Evolutionary conservation across 2,113 vertebrate species (phyloP), one percentile per base, ranked within the genome.

Genomic region (Promerops cafer): DNA sequence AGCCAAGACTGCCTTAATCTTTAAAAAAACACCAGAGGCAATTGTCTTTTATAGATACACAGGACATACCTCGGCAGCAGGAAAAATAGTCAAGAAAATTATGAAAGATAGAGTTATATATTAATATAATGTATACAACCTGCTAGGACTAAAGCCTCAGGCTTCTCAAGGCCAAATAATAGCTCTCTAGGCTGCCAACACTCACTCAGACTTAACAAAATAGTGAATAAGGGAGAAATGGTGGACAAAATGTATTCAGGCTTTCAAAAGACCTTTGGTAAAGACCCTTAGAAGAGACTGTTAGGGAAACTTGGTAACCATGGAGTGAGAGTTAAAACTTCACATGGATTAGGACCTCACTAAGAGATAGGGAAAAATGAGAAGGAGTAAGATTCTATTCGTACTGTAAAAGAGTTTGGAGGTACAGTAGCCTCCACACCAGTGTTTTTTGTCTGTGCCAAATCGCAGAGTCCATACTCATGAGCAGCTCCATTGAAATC

Each of bases 201-300:
- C 54, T 88, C 80, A 88, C 80, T 95, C 53, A 90, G 54, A 76
- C 42, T 79, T 84, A 92, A 92, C 71, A 96, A 94, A 95, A 92
- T 28, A 66, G 33, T 56, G 68, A 97, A 93, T 86, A 81, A 92
- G 79, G 57, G 39, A 86, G 65, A 96, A 95, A 86, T 19, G 35
- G 88, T 33, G 85, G 90, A 84, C 81, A 95, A 96, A 96, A 96
- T 89, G 72, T 83, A 96, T 97, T 95, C 95, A 96, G 70, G 27
- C 33, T 83, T 94, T 96, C 90, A 89, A 97, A 97, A 92, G 85
- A 35, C 84, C 87, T 94, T 94, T 94, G 65, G 86, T 94, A 96
- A 96, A 84, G 78, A 66, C 71, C 44, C 28, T 91, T 83, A 80
- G 12, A 97, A 89, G 59, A 85, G 59, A 47, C 84, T 93, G 37